phyloP scores from a whole-genome alignment of 1,140 invertebrate species.

The Drosophila kanapiae region DNA sequence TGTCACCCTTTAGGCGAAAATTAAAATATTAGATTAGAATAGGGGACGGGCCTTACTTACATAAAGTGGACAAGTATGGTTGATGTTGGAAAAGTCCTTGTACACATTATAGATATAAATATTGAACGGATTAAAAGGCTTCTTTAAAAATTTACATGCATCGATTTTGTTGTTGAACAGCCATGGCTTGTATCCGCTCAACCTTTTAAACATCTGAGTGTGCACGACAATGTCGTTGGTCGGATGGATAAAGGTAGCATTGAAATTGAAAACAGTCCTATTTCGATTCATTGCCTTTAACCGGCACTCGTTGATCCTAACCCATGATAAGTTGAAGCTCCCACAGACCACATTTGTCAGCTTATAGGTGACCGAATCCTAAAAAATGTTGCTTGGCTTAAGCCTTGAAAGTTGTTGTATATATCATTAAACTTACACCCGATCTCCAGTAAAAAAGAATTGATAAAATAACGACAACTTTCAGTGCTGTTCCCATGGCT shows the following conservation, averaged over 20 bases:
- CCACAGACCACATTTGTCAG: slow-evolving; percentile 7
- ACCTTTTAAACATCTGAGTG: slow-evolving; percentile 2
- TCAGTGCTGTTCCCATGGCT: background rate
- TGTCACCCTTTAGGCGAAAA: slow-evolving; percentile 2
- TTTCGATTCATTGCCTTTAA: slow-evolving; percentile 21
- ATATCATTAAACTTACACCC: slow-evolving; percentile 3
- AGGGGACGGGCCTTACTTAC: slow-evolving; percentile 1
- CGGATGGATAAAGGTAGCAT: slow-evolving; percentile 8
- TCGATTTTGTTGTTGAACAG: slow-evolving; percentile 3
- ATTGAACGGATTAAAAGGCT: background rate
- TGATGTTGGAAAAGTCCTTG: slow-evolving; percentile 11
- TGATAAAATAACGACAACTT: background rate
- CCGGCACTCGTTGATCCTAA: slow-evolving; percentile 25
- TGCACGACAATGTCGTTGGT: background rate
- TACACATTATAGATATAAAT: slow-evolving; percentile 4
- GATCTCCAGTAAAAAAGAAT: background rate
- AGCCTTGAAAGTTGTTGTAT: too few relatives aligned
- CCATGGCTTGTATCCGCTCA: slow-evolving; percentile 21
- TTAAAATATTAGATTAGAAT: background rate
- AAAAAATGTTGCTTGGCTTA: background rate
- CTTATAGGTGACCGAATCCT: slow-evolving; percentile 16
- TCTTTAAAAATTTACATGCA: slow-evolving; percentile 12
- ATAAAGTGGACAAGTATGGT: slow-evolving; percentile 17
- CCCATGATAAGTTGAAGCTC: slow-evolving; percentile 21
- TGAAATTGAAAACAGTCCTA: slow-evolving; percentile 14